Percentiles rank a stretch among this genome's conserved stretches.
These are phyloP conservation scores for Caenorhabditis latens DNA, from an alignment of 1,140 invertebrate species.

Conservation along the genomic window DNA sequence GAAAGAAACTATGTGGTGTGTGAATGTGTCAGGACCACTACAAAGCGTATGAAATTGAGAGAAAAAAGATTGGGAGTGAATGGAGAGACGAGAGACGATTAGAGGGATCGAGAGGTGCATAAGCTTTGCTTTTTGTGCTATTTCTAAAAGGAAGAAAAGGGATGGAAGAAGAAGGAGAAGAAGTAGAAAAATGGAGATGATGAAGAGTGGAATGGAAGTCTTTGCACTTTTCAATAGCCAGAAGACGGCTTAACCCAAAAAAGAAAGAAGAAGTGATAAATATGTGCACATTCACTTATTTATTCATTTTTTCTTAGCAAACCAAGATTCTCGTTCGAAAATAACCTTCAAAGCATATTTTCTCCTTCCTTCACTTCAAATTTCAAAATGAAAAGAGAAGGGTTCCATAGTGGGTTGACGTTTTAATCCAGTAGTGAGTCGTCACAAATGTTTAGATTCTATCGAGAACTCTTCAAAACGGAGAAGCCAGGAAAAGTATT, in stretches of 20 bases:
- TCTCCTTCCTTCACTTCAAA: too few species aligned
- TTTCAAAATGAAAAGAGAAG: too few species aligned
- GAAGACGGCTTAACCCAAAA: neutral
- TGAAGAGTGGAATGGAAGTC: neutral
- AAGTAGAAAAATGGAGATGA: neutral
- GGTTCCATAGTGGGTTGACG: too few species aligned
- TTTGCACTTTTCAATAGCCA: conserved; percentile 6
- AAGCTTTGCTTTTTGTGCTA: conserved; percentile 40
- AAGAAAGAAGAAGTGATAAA: neutral
- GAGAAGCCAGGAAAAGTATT: too few species aligned
- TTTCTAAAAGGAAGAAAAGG: neutral
- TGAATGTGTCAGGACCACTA: conserved; percentile 50
- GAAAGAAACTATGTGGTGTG: conserved; percentile 40
- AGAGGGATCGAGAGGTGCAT: conserved; percentile 27
- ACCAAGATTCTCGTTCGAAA: neutral
- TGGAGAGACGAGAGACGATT: neutral
- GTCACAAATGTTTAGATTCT: too few species aligned
- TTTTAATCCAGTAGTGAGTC: too few species aligned
- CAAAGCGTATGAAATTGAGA: conserved; percentile 40
- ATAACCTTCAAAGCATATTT: too few species aligned
- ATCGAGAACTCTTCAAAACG: too few species aligned
- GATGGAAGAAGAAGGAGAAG: neutral
- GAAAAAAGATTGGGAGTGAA: neutral
- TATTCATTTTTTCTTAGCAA: neutral
- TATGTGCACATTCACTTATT: too few species aligned